These are phyloP conservation scores for Morpho helenor DNA, from an alignment of 2,888 invertebrate genomes.

Conservation along the genomic window DNA sequence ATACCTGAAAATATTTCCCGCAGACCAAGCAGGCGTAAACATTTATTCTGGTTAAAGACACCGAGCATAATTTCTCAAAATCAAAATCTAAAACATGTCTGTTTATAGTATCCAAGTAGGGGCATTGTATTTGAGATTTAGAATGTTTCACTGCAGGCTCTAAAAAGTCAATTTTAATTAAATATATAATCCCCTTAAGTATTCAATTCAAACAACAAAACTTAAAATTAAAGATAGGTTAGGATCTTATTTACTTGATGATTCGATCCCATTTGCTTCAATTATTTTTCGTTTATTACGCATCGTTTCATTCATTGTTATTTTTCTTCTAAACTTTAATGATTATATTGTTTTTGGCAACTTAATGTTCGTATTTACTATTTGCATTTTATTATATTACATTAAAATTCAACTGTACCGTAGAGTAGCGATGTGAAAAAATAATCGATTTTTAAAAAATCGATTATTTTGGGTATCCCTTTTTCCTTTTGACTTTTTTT, in stretches of 20 bases:
- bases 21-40: slow-evolving; percentile 99
- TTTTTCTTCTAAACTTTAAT: too few species aligned
- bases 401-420: too few species aligned
- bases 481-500: too few species aligned
- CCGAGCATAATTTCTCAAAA: slow-evolving; percentile 99
- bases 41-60: slow-evolving; percentile 98
- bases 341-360: slow-evolving; percentile 30
- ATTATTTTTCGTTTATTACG: slow-evolving; percentile 45
- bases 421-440: too few species aligned
- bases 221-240: slow-evolving; percentile 29
- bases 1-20: slow-evolving; percentile 95
- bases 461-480: too few species aligned
- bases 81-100: slow-evolving; percentile 98
- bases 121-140: slow-evolving; percentile 85
- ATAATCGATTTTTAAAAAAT: too few species aligned
- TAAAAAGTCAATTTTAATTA: slow-evolving; percentile 34
- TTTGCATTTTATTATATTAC: neutral
- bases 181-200: too few species aligned
- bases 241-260: slow-evolving; percentile 38
- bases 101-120: slow-evolving; percentile 99
- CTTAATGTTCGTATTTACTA: slow-evolving; percentile 36
- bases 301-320: too few species aligned
- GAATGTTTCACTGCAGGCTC: slow-evolving; percentile 44
- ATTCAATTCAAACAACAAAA: neutral
- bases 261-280: slow-evolving; percentile 44